Evolutionary conservation across 2,888 invertebrate species (phyloP).

Genomic region (Geotrupes spiniger): DNA sequence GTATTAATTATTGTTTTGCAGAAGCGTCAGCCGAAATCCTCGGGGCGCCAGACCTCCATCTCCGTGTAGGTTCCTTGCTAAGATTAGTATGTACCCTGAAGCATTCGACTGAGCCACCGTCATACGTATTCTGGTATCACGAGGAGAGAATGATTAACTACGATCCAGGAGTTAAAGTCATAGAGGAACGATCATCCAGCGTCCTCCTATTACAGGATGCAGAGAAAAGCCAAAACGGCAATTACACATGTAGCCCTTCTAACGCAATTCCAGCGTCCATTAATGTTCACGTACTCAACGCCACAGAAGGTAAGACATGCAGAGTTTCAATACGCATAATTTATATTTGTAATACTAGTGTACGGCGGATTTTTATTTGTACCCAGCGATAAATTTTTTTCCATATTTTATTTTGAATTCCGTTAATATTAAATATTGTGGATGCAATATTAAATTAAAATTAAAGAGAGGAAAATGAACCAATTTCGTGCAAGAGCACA

Average conservation of each 20-base stretch:
- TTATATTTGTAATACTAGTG: too few relatives aligned
- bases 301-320: slow-evolving; percentile 54
- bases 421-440: too few relatives aligned
- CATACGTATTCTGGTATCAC: slow-evolving; percentile 62
- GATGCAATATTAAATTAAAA: too few relatives aligned
- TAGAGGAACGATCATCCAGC: slow-evolving; percentile 49
- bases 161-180: slow-evolving; percentile 56
- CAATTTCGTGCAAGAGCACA: too few relatives aligned
- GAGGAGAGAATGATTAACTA: slow-evolving; percentile 61
- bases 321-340: too few relatives aligned
- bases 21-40: slow-evolving; percentile 58
- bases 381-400: too few relatives aligned
- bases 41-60: slow-evolving; percentile 59
- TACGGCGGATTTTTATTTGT: too few relatives aligned
- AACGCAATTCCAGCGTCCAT: slow-evolving; percentile 64
- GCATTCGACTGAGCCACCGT: slow-evolving; percentile 56
- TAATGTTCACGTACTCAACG: slow-evolving; percentile 67
- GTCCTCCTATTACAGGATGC: slow-evolving; percentile 64
- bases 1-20: slow-evolving; percentile 36
- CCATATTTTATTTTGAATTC: too few relatives aligned
- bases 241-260: slow-evolving; percentile 68
- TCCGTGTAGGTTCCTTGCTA: slow-evolving; percentile 58
- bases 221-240: slow-evolving; percentile 58
- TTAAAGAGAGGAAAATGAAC: too few relatives aligned
- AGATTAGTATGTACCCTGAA: slow-evolving; percentile 56